phyloP scores from a whole-genome alignment of 2,888 invertebrate genomes.

The Dioctria linearis region DNA sequence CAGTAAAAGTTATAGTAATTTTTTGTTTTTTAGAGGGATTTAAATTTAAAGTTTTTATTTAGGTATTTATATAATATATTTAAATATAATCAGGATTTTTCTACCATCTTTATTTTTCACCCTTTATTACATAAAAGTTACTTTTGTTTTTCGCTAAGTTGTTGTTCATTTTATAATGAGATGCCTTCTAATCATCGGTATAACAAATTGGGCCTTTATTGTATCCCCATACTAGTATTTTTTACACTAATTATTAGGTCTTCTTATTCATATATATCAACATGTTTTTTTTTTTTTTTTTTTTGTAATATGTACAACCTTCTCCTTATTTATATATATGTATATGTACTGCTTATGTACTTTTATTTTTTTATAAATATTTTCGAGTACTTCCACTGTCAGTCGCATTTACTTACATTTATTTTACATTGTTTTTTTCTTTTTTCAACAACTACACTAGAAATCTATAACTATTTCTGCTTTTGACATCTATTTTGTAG shows the following conservation, averaged over 20 bases:
- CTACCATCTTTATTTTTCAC: slow-evolving; percentile 35
- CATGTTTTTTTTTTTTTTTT: neutral
- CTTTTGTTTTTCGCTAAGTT: slow-evolving; percentile 23
- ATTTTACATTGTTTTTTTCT: slow-evolving; percentile 12
- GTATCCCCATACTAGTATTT: slow-evolving; percentile 36
- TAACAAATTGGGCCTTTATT: slow-evolving; percentile 40
- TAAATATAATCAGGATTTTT: slow-evolving; percentile 37
- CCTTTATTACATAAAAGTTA: slow-evolving; percentile 16
- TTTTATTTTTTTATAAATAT: slow-evolving; percentile 27
- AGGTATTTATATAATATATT: neutral
- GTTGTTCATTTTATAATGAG: slow-evolving; percentile 30
- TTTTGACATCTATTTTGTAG: slow-evolving; percentile 28
- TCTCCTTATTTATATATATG: neutral
- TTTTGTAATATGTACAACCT: slow-evolving; percentile 18
- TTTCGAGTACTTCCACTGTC: slow-evolving; percentile 29
- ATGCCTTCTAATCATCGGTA: slow-evolving; percentile 37
- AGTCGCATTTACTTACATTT: slow-evolving; percentile 34
- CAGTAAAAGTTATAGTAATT: neutral
- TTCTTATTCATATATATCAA: slow-evolving; percentile 43
- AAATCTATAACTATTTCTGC: slow-evolving; percentile 30
- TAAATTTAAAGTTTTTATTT: slow-evolving; percentile 9
- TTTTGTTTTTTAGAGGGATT: slow-evolving; percentile 33
- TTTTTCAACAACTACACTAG: slow-evolving; percentile 9
- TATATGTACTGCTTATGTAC: slow-evolving; percentile 9
- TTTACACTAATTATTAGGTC: slow-evolving; percentile 46